Percentiles rank a stretch among this genome's conserved stretches.
These are phyloP conservation scores for Drosophila ficusphila DNA, from an alignment of 1,140 invertebrate genomes.

Conservation along the genomic window DNA sequence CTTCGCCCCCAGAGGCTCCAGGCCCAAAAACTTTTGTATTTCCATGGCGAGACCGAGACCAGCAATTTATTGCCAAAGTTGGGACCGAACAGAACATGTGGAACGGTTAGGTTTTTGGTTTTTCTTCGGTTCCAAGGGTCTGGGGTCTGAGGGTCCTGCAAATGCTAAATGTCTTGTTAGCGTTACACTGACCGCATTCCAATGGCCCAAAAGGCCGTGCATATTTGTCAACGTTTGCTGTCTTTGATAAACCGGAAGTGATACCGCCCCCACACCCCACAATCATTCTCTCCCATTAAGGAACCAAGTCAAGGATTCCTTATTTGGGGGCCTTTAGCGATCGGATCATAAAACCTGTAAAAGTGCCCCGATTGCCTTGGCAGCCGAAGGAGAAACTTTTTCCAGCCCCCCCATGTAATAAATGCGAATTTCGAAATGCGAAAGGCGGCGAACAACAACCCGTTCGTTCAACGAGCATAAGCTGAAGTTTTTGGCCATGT, in stretches of 20 bases:
- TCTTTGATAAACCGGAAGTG: slow-evolving; percentile 71
- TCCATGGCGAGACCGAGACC: slow-evolving; percentile 56
- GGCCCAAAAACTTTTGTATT: slow-evolving; percentile 49
- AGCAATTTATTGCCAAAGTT: slow-evolving; percentile 80
- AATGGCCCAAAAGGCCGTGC: slow-evolving; percentile 51
- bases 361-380: slow-evolving; percentile 54
- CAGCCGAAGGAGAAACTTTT: slow-evolving; percentile 51
- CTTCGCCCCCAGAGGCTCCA: slow-evolving; percentile 12
- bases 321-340: slow-evolving; percentile 46
- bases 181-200: slow-evolving; percentile 78
- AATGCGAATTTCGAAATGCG: slow-evolving; percentile 46
- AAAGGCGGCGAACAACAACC: slow-evolving; percentile 30
- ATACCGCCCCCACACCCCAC: slow-evolving; percentile 37
- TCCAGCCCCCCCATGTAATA: slow-evolving; percentile 68
- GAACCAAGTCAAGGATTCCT: slow-evolving; percentile 11
- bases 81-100: slow-evolving; percentile 46
- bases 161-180: slow-evolving; percentile 73
- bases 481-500: slow-evolving; percentile 64
- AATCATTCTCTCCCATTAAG: no score
- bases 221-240: slow-evolving; percentile 70
- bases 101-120: slow-evolving; percentile 9
- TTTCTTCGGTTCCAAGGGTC: no score
- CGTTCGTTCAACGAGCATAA: slow-evolving; percentile 54
- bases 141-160: slow-evolving; percentile 30
- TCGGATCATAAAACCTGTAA: slow-evolving; percentile 74